Conservation (phyloP, 2,113 vertebrate species). For the Aphyosemion australe region DNA sequence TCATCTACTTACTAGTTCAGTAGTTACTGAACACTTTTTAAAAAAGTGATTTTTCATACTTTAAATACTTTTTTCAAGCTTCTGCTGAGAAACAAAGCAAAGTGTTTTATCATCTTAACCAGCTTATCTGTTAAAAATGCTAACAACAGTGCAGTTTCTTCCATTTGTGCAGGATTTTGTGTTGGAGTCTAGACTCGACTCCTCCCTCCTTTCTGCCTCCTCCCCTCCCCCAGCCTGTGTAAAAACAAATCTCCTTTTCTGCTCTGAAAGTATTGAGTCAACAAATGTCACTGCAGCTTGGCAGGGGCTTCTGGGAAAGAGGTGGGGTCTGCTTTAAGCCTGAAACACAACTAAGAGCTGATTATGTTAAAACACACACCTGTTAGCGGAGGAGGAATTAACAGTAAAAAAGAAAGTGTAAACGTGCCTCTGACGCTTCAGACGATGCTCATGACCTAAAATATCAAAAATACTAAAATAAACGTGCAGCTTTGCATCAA, state of each 20-base stretch:
- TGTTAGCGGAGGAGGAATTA: constrained; percentile 64
- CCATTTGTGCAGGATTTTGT: constrained; percentile 44
- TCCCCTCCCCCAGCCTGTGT: constrained; percentile 74
- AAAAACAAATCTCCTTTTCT: constrained; percentile 83
- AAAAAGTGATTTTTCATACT: no score
- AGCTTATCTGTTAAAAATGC: no score
- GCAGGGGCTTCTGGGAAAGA: constrained; percentile 67
- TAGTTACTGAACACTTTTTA: no score
- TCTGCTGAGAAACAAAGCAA: not conserved
- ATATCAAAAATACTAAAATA: not conserved
- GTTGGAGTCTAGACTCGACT: constrained; percentile 46
- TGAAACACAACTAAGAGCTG: constrained; percentile 67
- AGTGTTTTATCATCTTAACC: no score
- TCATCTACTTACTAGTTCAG: not conserved
- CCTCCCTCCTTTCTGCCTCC: constrained; percentile 55
- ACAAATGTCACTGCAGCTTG: constrained; percentile 78
- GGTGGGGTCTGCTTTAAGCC: constrained; percentile 74
- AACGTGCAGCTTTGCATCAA: not conserved
- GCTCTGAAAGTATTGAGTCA: constrained; percentile 80
- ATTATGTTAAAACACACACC: constrained; percentile 79
- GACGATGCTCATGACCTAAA: not conserved
- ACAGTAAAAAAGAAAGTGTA: constrained; percentile 21
- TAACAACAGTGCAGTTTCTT: constrained; percentile 12
- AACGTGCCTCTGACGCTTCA: not conserved
- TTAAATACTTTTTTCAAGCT: no score